A percentile compares a stretch with the other conserved stretches of the same genome.
phyloP scores from a whole-genome alignment of 2,797 vertebrate species.

The Ctenosaura bakeri region DNA sequence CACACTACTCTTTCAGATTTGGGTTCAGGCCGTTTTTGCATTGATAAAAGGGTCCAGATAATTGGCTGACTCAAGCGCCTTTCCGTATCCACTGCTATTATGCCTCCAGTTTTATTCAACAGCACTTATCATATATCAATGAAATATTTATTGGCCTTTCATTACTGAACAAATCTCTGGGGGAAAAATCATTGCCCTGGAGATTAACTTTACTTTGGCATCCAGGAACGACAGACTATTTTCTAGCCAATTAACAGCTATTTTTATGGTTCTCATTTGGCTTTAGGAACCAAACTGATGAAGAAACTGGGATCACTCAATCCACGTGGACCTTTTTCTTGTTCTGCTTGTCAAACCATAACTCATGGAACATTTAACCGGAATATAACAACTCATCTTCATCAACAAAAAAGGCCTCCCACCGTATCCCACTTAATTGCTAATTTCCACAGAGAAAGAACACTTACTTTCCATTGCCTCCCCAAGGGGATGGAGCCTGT shows the following conservation, averaged over 20 bases:
- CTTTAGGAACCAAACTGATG: constrained; percentile 71
- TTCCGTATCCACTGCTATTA: constrained; percentile 78
- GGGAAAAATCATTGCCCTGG: constrained; percentile 77
- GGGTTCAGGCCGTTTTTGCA: constrained; percentile 65
- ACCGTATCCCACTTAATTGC: constrained; percentile 29
- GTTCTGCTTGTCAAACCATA: constrained; percentile 28
- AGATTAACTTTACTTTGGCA: constrained; percentile 79
- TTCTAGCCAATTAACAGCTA: constrained; percentile 76
- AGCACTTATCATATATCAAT: constrained; percentile 82
- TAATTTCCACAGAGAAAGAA: constrained; percentile 64
- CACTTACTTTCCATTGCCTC: constrained; percentile 96
- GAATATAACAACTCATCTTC: constrained; percentile 53
- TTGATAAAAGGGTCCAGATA: constrained; percentile 73
- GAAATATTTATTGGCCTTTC: constrained; percentile 85
- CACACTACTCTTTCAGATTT: constrained; percentile 54
- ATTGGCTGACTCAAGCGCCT: constrained; percentile 77
- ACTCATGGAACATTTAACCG: constrained; percentile 46
- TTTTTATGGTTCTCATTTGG: constrained; percentile 76
- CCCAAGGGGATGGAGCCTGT: constrained; percentile 96
- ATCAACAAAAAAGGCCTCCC: constrained; percentile 42
- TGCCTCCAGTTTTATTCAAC: constrained; percentile 80
- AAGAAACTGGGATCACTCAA: constrained; percentile 59
- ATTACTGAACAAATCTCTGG: constrained; percentile 80
- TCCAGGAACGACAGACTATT: constrained; percentile 73
- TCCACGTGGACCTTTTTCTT: constrained; percentile 55